Evolutionary conservation across 1,140 invertebrate genomes (phyloP).

Genomic region (Ericerus pela): DNA sequence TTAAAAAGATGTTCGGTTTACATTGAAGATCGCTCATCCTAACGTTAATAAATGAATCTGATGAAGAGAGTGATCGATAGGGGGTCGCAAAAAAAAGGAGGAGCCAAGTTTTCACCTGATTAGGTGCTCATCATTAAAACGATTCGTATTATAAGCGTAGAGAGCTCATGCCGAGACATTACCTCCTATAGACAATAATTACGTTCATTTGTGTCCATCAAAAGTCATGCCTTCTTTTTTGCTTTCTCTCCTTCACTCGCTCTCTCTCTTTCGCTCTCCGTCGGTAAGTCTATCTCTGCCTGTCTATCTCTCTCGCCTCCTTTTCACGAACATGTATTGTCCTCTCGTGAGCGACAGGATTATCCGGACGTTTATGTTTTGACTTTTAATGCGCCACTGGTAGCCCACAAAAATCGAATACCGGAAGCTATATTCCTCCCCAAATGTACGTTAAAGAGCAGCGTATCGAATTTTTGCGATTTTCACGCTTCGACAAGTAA

Average conservation of each 20-base stretch:
- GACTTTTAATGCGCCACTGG: not conserved
- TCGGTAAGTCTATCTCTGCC: too few species aligned
- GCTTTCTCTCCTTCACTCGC: not conserved
- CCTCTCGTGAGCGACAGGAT: too few species aligned
- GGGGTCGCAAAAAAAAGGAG: slow-evolving; percentile 5
- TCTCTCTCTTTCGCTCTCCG: too few species aligned
- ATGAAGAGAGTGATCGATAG: not conserved
- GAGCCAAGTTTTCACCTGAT: slow-evolving; percentile 9
- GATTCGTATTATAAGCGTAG: not conserved
- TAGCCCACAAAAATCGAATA: slow-evolving; percentile 1
- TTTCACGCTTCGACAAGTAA: too few species aligned
- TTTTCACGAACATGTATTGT: too few species aligned
- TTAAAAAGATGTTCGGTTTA: too few species aligned
- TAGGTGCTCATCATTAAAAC: slow-evolving; percentile 11
- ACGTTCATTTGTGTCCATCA: slow-evolving; percentile 7
- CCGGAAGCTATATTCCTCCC: slow-evolving; percentile 3
- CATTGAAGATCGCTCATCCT: slow-evolving; percentile 10
- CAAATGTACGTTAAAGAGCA: too few species aligned
- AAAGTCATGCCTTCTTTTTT: not conserved
- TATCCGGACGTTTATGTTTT: not conserved
- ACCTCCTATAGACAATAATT: slow-evolving; percentile 8
- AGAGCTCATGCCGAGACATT: not conserved
- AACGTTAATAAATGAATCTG: not conserved
- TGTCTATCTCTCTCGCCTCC: too few species aligned
- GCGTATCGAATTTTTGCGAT: too few species aligned